Evolutionary conservation across 2,113 vertebrate genomes (phyloP).

Genomic region (Podarcis muralis): DNA sequence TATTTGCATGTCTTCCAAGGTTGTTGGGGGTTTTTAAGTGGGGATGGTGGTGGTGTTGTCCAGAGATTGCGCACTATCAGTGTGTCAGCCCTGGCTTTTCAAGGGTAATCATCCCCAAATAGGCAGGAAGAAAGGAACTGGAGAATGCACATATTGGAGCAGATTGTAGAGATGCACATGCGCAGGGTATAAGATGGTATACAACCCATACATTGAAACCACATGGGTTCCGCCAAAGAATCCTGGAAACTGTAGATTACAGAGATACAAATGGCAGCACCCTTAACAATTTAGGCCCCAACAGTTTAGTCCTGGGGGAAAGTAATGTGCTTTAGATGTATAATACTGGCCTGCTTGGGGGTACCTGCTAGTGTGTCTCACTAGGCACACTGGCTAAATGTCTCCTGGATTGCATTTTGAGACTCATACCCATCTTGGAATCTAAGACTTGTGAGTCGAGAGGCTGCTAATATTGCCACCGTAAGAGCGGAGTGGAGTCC

Average conservation of each 20-base stretch:
- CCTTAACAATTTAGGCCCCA: no score
- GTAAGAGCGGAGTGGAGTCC: no score
- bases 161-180: not conserved
- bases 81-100: not conserved
- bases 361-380: not conserved
- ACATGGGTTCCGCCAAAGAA: no score
- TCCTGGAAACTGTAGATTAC: no score
- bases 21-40: not conserved
- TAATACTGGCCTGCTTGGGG: not conserved
- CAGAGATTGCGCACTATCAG: not conserved
- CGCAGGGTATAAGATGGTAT: not conserved
- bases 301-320: no score
- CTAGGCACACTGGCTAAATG: not conserved
- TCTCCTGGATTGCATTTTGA: not conserved
- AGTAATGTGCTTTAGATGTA: no score
- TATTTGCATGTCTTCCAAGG: not conserved
- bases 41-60: not conserved
- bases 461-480: not conserved
- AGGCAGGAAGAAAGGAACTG: not conserved
- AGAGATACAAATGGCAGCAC: no score
- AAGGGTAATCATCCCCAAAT: not conserved
- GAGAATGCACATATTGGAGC: not conserved
- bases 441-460: not conserved
- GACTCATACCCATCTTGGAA: not conserved
- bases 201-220: no score